A percentile compares a stretch with the other conserved stretches of the same genome.
These are phyloP conservation scores for Rhinogobio ventralis DNA, from an alignment of 2,797 vertebrate genomes.

Conservation along the genomic window DNA sequence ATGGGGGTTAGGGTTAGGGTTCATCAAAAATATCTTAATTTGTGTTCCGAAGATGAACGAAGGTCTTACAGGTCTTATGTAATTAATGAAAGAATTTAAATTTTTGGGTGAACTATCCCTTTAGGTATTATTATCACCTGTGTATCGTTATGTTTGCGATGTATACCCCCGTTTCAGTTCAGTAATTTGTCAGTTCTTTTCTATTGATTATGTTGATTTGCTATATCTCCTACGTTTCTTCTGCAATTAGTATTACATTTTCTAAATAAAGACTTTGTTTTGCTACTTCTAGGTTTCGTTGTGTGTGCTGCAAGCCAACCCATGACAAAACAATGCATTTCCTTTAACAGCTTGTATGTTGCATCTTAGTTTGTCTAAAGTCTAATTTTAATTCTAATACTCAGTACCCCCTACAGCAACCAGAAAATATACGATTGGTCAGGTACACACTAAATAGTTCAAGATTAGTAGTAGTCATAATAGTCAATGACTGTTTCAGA, in stretches of 20 bases:
- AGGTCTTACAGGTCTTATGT: too few relatives aligned
- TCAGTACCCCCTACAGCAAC: neutral
- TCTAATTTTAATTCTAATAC: neutral
- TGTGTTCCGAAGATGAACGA: too few relatives aligned
- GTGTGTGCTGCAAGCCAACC: neutral
- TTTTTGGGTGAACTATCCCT: too few relatives aligned
- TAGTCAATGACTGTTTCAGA: neutral
- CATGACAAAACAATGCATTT: neutral
- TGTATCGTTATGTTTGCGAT: neutral
- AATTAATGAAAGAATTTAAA: too few relatives aligned
- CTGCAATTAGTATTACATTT: neutral
- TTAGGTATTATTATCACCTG: neutral
- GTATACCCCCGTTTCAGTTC: neutral
- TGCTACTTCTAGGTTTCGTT: neutral
- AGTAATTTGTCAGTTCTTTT: neutral
- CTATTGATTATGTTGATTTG: too few relatives aligned
- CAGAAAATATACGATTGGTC: neutral
- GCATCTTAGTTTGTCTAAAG: neutral
- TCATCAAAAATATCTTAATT: too few relatives aligned
- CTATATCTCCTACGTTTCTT: too few relatives aligned
- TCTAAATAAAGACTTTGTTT: neutral
- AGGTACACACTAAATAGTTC: slow-evolving; percentile 14
- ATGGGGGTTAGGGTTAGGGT: too few relatives aligned
- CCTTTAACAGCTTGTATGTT: neutral
- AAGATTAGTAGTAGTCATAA: neutral